Conservation (phyloP, 1,140 invertebrate species). For the Holcopasites calliopsidis region DNA sequence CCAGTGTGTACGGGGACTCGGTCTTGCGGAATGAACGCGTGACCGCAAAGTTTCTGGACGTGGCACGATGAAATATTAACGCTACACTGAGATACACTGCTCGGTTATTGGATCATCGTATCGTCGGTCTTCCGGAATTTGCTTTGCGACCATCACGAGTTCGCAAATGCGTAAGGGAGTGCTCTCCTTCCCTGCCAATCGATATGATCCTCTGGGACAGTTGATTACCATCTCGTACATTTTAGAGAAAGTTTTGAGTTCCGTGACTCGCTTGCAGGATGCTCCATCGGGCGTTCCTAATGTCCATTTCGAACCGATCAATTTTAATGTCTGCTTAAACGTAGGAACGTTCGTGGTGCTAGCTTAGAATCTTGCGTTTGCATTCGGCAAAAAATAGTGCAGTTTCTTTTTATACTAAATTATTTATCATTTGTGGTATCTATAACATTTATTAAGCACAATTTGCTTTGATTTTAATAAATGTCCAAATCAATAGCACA, state of each 20-base stretch:
- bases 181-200: slow-evolving; percentile 39
- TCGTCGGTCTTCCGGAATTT: slow-evolving; percentile 50
- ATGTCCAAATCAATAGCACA: too few species aligned
- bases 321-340: slow-evolving; percentile 26
- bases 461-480: too few species aligned
- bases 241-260: slow-evolving; percentile 51
- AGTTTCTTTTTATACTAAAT: not conserved
- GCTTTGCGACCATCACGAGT: slow-evolving; percentile 43
- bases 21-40: slow-evolving; percentile 13
- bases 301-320: slow-evolving; percentile 27
- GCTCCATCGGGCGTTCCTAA: not conserved
- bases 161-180: slow-evolving; percentile 30
- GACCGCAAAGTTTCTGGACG: slow-evolving; percentile 54
- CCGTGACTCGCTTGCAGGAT: slow-evolving; percentile 10
- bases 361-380: not conserved
- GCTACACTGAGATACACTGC: slow-evolving; percentile 42
- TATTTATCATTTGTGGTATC: too few species aligned
- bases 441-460: too few species aligned
- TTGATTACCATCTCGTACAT: slow-evolving; percentile 49
- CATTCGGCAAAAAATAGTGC: too few species aligned
- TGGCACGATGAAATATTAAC: slow-evolving; percentile 60
- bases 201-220: slow-evolving; percentile 52
- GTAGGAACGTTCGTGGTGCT: not conserved
- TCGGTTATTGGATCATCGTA: slow-evolving; percentile 39
- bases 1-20: not conserved